Base-by-base conservation (phyloP, 64 coral and sea anemone species). In the Platygyra sinensis region DNA sequence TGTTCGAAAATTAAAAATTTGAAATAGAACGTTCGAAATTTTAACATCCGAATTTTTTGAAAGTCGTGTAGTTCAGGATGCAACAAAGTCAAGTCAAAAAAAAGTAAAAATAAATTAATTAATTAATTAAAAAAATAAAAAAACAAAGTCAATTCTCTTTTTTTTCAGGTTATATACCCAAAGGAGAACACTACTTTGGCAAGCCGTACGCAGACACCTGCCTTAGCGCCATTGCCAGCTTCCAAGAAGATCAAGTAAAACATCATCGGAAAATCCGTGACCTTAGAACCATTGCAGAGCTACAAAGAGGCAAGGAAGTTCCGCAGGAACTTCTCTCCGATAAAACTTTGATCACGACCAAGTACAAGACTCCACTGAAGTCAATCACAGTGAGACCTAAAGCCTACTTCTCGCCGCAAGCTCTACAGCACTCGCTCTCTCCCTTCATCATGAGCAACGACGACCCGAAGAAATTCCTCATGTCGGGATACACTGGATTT, bases 401-500 rank as follows among this genome's bases (percentile, higher is more conserved):
- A 29, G 75, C 75, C 33, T 94, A 94, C 54, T 94, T 80, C 67
- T 94, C 93, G 0, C 59, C 67, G 0, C 79, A 87, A 11, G 80
- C 88, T 0, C 72, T 86, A 8, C 93, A 94, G 30, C 93, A 94
- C 79, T 94, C 93, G 19, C 84, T 94, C 9, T 94, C 93, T 25
- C 93, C 93, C 10, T 79, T 87, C n/a, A 74, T 85, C 8, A 74
- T 90, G 29, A 86, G 82, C 38, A 95, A 95, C 32, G 93, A 91
- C 36, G 85, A 95, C 74, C 89, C 93, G 4, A 95, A 91, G 89
- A 95, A 95, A 69, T 91, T 80, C 88, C 77, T 91, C 31, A 95
- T 91, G 93, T 89, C 88, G 62, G 97, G 97, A 28, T 99, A 99
- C 69, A 95, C 97, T 46, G 97, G 97, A 51, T 99, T 99, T 88